Conservation (phyloP, 2,888 invertebrate species). For the Heteropelma amictum region DNA sequence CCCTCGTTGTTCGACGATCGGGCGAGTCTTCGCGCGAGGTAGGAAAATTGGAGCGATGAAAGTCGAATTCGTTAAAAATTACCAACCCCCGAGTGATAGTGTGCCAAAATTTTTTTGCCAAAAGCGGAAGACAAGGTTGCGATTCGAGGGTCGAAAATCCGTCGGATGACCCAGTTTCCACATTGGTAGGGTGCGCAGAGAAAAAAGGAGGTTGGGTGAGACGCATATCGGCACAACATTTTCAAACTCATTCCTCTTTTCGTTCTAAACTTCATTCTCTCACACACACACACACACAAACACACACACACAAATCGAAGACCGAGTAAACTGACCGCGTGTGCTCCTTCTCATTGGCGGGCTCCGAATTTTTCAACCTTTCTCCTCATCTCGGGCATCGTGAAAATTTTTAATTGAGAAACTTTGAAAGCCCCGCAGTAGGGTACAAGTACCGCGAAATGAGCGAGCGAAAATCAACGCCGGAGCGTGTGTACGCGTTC, state of each 20-base stretch:
- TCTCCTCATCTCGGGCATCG: conserved; percentile 38
- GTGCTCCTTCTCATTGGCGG: conserved; percentile 36
- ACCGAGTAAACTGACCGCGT: conserved; percentile 27
- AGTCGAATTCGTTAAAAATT: conserved; percentile 66
- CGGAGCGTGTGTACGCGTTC: background rate
- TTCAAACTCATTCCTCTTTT: conserved; percentile 29
- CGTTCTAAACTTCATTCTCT: conserved; percentile 17
- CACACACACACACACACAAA: too few species aligned
- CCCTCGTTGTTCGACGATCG: conserved; percentile 21
- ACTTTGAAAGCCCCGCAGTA: conserved; percentile 63
- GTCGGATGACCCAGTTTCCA: conserved; percentile 42
- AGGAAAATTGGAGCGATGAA: conserved; percentile 49
- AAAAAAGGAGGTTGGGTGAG: too few species aligned
- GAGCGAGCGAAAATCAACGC: conserved; percentile 1
- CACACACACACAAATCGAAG: background rate
- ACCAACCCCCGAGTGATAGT: conserved; percentile 47
- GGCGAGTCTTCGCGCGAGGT: conserved; percentile 4
- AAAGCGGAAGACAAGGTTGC: conserved; percentile 58
- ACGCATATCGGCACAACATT: too few species aligned
- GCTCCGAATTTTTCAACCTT: conserved; percentile 32
- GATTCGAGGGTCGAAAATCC: conserved; percentile 58
- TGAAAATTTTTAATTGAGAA: conserved; percentile 74
- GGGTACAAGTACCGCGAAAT: conserved; percentile 35
- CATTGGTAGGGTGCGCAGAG: background rate
- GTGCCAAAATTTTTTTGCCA: too few species aligned